Conservation (phyloP, 2,797 vertebrate species). For the Acanthurus lineatus region DNA sequence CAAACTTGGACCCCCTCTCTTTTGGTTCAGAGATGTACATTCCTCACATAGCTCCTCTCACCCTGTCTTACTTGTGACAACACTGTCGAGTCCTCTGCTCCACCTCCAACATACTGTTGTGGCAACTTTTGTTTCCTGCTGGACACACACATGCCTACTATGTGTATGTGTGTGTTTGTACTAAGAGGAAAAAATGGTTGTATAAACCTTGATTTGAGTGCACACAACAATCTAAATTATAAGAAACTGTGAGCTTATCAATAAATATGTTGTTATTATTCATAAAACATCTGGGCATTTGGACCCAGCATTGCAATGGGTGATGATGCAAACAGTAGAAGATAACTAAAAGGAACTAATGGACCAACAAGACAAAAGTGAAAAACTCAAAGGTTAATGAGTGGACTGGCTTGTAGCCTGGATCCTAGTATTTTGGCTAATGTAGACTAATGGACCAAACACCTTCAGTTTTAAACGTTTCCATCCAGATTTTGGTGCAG, state of each 20-base stretch:
- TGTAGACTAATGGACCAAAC: neutral
- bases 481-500: neutral
- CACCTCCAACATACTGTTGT: conserved; percentile 51
- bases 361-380: neutral
- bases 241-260: neutral
- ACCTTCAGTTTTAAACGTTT: neutral
- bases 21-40: conserved; percentile 62
- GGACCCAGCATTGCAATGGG: neutral
- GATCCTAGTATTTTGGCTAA: neutral
- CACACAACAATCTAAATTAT: neutral
- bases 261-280: neutral
- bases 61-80: conserved; percentile 61
- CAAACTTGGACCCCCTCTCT: conserved; percentile 30
- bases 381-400: neutral
- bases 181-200: neutral
- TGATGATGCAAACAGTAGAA: neutral
- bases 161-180: conserved; percentile 14
- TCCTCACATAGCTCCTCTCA: conserved; percentile 74
- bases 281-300: neutral
- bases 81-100: conserved; percentile 39
- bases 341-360: neutral
- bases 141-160: conserved; percentile 16
- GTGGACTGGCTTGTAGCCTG: neutral
- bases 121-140: conserved; percentile 53
- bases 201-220: neutral